Evolutionary conservation across 2,113 vertebrate genomes (phyloP).

Genomic region (Atrichornis clamosus): DNA sequence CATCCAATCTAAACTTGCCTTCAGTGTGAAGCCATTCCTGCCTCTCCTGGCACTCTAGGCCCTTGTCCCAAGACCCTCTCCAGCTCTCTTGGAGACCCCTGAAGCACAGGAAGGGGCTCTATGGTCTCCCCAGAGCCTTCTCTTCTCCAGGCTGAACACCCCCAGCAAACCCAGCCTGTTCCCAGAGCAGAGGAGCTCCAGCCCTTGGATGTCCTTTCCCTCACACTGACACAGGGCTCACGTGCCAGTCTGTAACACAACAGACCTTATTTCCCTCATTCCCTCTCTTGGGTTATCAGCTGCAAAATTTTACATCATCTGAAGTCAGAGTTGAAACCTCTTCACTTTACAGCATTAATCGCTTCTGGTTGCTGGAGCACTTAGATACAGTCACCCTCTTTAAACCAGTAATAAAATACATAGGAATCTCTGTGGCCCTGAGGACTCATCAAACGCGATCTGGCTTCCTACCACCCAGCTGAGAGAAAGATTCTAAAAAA

Average conservation of each 20-base stretch:
- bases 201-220: neutral
- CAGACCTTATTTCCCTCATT: neutral
- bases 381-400: neutral
- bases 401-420: neutral
- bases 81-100: neutral
- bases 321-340: neutral
- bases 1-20: neutral
- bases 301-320: neutral
- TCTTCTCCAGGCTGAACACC: neutral
- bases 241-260: neutral
- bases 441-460: neutral
- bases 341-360: neutral
- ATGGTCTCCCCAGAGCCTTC: neutral
- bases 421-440: neutral
- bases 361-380: neutral
- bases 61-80: neutral
- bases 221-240: neutral
- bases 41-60: neutral
- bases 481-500: neutral
- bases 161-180: neutral
- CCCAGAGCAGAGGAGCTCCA: neutral
- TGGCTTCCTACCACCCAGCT: neutral
- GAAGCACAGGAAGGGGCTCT: neutral
- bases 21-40: neutral
- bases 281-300: neutral